Base-by-base conservation (phyloP, 1,140 invertebrate genomes). In the Rhagoletis zephyria region DNA sequence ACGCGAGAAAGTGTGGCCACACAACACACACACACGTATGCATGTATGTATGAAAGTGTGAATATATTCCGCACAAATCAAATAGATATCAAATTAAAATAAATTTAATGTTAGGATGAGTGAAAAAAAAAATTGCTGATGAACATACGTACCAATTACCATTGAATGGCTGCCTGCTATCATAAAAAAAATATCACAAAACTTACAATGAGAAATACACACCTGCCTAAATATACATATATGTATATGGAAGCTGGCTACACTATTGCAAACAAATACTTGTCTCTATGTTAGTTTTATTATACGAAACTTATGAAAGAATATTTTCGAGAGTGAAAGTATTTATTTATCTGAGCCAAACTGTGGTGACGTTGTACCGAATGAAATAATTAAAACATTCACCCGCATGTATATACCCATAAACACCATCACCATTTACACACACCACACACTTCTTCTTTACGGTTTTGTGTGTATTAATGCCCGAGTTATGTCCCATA, bases 251-350 rank as follows among this genome's bases (percentile, higher is more conserved):
- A 56, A 56, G n/a, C n/a, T n/a, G n/a, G n/a, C n/a, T n/a, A n/a
- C 51, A 56, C 4, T 56, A 6, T 56, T 56, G 9, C 51, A 56
- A 6, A 56, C 51, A 56, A 56, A 56, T 9, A 9, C 51, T 9
- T 56, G 51, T 9, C 40, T 48, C 10, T 48, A 48, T 48, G 67
- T 5, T 14, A 14, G 1, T 74, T 74, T 14, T 14, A 74, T 16
- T 48, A 48, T 42, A 74, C 45, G 5, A 65, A 48, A 48, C 10
- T n/a, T 14, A 40, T 48, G 67, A 45, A 48, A 74, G 67, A 74
- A 74, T 74, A 45, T 45, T 42, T 74, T 74, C 40, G 67, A 74
- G 67, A 74, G 67, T 74, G 67, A 74, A 74, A 74, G 67, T 74
- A 45, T 74, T 74, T 74, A 40, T 42, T 42, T 70, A 45, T 45